Conservation (phyloP, 2,113 vertebrate genomes). For the Oreamnos americanus region DNA sequence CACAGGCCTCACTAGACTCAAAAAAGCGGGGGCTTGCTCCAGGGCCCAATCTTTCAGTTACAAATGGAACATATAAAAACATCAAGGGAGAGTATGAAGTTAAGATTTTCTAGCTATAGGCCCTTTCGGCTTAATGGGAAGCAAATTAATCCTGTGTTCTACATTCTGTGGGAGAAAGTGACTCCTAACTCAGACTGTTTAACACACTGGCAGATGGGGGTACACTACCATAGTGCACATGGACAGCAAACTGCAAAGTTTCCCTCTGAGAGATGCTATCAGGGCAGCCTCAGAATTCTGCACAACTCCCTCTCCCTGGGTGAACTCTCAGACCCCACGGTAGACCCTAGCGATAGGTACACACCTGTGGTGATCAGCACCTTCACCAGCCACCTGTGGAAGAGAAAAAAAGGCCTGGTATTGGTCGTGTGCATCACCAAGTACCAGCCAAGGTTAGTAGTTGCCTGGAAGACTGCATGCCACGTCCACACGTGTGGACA, state of each 20-base stretch:
- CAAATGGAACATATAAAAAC: neutral
- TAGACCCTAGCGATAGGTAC: constrained; percentile 83
- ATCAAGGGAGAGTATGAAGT: neutral
- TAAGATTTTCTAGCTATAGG: neutral
- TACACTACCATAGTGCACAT: neutral
- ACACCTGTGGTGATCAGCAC: constrained; percentile 90
- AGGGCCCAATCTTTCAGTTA: neutral
- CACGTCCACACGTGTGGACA: neutral
- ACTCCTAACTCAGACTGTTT: neutral
- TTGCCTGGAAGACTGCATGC: constrained; percentile 68
- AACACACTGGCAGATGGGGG: neutral
- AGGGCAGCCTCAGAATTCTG: constrained; percentile 29
- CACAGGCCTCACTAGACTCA: neutral
- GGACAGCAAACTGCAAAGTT: constrained; percentile 10
- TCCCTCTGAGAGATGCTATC: constrained; percentile 46
- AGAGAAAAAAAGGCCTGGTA: constrained; percentile 92
- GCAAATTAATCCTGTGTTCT: neutral
- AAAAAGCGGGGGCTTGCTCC: neutral
- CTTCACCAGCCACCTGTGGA: constrained; percentile 90
- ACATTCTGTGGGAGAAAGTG: neutral
- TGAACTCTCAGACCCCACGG: constrained; percentile 64
- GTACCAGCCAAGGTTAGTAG: constrained; percentile 87
- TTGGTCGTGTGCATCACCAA: constrained; percentile 86
- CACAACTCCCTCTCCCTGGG: constrained; percentile 64
- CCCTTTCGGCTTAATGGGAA: neutral